Base-by-base conservation (phyloP, 2,797 vertebrate species). In the Halcyon smyrnensis region DNA sequence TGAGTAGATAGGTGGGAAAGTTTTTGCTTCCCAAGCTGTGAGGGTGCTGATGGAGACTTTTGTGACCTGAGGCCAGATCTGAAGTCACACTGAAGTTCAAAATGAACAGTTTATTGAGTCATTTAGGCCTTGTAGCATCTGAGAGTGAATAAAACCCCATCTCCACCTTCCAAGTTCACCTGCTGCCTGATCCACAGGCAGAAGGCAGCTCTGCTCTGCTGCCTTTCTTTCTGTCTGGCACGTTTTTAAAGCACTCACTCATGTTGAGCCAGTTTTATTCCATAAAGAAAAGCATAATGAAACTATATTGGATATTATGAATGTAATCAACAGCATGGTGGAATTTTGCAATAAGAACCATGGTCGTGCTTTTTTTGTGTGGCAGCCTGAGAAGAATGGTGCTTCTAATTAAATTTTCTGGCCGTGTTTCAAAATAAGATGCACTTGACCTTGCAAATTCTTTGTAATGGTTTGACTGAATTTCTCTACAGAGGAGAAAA, bases 401-500 rank as follows among this genome's bases (percentile, higher is more conserved):
- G 53, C 62, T 81, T 24, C 12, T 60, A 54, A 93, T 90, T 43
- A 57, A 56, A 43, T 86, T 78, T 84, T 70, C 74, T 87, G 59
- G 51, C 84, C 73, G 0, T 14, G 45, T 81, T 84, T 94, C 62
- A 25, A 32, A 54, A 25, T 8, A 75, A 65, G 39, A 48, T 64
- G 63, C 46, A 25, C 30, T 71, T 87, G 89, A 57, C 45, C 71
- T 82, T 19, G 8, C 41, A 63, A 15, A 28, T 82, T 43, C 41
- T 60, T 68, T 48, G 25, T 37, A 6, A 64, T 43, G 19, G 25
- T 87, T 93, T 63, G 43, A n/a, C 32, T 64, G 79, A 80, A 53
- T 83, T 93, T 77, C 36, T 75, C 32, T 75, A 17, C 36, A 53
- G 68, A 69, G 37, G 37, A 25, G 39, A 62, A 16, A 37, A 18